Evolutionary conservation across 2,888 invertebrate species (phyloP).

Genomic region (Ophion costatus): DNA sequence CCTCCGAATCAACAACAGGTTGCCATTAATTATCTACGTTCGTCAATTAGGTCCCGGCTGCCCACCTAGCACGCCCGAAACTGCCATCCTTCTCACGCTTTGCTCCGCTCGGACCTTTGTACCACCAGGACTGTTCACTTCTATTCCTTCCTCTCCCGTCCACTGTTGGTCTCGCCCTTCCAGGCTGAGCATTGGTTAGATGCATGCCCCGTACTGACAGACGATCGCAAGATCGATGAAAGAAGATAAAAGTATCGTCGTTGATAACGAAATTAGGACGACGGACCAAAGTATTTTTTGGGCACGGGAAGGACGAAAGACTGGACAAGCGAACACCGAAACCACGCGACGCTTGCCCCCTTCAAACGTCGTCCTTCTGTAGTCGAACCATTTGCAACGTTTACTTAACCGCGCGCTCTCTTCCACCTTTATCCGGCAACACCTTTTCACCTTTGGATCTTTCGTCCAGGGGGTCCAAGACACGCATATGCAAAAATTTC

Average conservation of each 20-base stretch:
- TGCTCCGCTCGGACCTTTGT: slow-evolving; percentile 21
- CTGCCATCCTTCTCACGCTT: slow-evolving; percentile 19
- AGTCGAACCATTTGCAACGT: slow-evolving; percentile 61
- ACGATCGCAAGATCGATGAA: not conserved
- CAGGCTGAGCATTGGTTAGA: slow-evolving; percentile 13
- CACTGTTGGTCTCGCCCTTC: slow-evolving; percentile 21
- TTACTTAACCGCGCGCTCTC: slow-evolving; percentile 51
- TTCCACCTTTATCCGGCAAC: not conserved
- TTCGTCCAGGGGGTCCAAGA: slow-evolving; percentile 28
- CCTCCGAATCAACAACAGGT: slow-evolving; percentile 69
- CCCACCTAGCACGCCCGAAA: slow-evolving; percentile 56
- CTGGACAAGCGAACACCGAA: slow-evolving; percentile 19
- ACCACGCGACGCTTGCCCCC: slow-evolving; percentile 2
- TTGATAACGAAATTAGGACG: too few relatives aligned
- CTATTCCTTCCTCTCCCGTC: slow-evolving; percentile 13
- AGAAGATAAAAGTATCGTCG: too few relatives aligned
- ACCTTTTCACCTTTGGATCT: slow-evolving; percentile 25
- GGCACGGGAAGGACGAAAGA: too few relatives aligned
- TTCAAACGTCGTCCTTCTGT: slow-evolving; percentile 46
- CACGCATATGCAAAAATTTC: slow-evolving; percentile 40
- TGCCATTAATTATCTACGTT: slow-evolving; percentile 72
- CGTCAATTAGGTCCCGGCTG: slow-evolving; percentile 68
- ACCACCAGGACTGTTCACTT: slow-evolving; percentile 19
- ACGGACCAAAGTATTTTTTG: too few relatives aligned
- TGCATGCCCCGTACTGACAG: not conserved